Base-by-base conservation (phyloP, 2,888 invertebrate genomes). In the Anthophora plumipes region DNA sequence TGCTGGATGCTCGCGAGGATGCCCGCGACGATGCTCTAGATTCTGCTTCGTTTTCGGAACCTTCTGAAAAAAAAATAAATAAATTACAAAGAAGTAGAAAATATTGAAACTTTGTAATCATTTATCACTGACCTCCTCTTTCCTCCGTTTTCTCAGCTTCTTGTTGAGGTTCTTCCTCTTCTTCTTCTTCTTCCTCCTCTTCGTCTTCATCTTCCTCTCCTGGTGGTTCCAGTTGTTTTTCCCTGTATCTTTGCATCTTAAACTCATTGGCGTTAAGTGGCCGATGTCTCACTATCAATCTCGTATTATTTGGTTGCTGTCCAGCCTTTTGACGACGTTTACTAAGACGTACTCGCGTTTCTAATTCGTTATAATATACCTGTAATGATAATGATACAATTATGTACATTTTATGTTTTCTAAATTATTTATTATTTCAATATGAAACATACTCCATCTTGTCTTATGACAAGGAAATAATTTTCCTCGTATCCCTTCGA, bases 401-500 rank as follows among this genome's bases (percentile, higher is more conserved):
- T 17, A 69, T 39, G 64, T 22, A 37, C 12, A 20, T 31, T 5
- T 41, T n/a, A 25, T 39, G 12, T 55, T 12, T 8, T 31, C 31
- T 8, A 37, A 17, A 25, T 39, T 12, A 22, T 39, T 11, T 12
- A 48, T 22, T 43, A 31, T 5, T 39, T 46, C 25, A 50, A 57
- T 43, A 22, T 67, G 54, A 25, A 37, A 81, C 85, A 63, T 78
- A 92, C 97, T 54, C 97, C 97, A 92, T 98, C 97, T 85, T 96
- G 96, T 77, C 98, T 96, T 85, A 98, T 96, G 77, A 99, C 98
- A 94, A 99, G 96, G 94, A 98, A 99, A 92, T 99, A 99, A 93
- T 98, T 99, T 94, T 99, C 99, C 93, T 99, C 99, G 90, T 98
- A 99, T 50, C 98, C 98, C 92, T 97, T 97, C 0, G 97, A 97